Base-by-base conservation (phyloP, 2,797 vertebrate species). In the Novumbra hubbsi region DNA sequence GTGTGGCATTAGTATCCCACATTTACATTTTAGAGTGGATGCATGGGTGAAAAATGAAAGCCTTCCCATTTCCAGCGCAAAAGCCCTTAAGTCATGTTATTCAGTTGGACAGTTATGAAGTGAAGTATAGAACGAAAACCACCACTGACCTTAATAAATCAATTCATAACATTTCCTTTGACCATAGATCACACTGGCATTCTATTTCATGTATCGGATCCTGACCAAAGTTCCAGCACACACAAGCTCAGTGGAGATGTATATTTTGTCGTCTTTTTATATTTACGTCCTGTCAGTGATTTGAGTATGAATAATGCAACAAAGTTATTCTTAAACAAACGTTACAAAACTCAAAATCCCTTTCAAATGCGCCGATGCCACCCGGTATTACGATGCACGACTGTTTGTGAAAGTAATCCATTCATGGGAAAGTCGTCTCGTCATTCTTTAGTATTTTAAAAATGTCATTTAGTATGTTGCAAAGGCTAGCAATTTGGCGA, bases 401-500 rank as follows among this genome's bases (percentile, higher is more conserved):
- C 55, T 60, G 9, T 60, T 24, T 60, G 21, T 60, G 21, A 60
- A 60, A 27, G 21, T 55, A 55, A 55, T 55, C 52, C 52, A 55
- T 55, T 27, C 55, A 24, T 1, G 55, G 41, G 21, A 60, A 4
- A 60, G 55, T 27, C 55, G 21, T 60, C n/a, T 24, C 21, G 55
- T 60, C 9, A 60, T 60, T 21, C 21, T 60, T 60, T 2, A 24
- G 5, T 60, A 24, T 24, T 60, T 24, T 57, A 55, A n/a, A n/a
- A n/a, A 27, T 60, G 24, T 12, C 77, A 74, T 87, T 83, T 84
- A 84, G 81, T 82, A 84, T 83, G 87, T 85, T 92, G 87, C 82
- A 86, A 86, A 87, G 86, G 86, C 76, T 82, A 85, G 86, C 82
- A 75, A 85, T 78, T 84, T 87, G 91, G 86, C 87, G 90, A 89